phyloP scores from a whole-genome alignment of 2,888 invertebrate species.

The Empis stercorea region DNA sequence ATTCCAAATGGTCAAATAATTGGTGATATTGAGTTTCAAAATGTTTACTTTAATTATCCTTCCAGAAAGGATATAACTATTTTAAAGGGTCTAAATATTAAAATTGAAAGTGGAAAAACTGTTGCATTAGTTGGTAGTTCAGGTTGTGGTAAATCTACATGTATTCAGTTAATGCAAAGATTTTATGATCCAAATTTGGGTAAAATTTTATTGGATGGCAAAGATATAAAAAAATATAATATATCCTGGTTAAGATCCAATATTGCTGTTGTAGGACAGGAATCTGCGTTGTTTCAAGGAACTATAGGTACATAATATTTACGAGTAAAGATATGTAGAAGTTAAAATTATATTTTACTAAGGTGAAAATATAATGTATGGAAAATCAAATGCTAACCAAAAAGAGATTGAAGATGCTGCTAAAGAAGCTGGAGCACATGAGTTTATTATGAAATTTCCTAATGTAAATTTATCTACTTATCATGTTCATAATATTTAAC shows the following conservation, averaged over 20 bases:
- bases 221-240: slow-evolving; percentile 55
- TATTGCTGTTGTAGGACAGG: slow-evolving; percentile 79
- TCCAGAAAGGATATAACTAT: slow-evolving; percentile 59
- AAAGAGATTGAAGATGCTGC: slow-evolving; percentile 60
- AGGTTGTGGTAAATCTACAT: slow-evolving; percentile 75
- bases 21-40: slow-evolving; percentile 56
- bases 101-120: slow-evolving; percentile 50
- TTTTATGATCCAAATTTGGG: slow-evolving; percentile 57
- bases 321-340: slow-evolving; percentile 17
- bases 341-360: no score
- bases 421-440: slow-evolving; percentile 61
- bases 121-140: slow-evolving; percentile 61
- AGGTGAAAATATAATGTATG: slow-evolving; percentile 52
- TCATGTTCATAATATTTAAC: background rate
- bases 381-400: slow-evolving; percentile 52
- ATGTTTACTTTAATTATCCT: slow-evolving; percentile 67
- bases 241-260: slow-evolving; percentile 58
- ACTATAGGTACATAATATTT: slow-evolving; percentile 41
- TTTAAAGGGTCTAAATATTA: slow-evolving; percentile 51
- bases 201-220: slow-evolving; percentile 44
- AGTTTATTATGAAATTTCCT: slow-evolving; percentile 59
- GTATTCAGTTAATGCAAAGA: slow-evolving; percentile 60
- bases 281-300: slow-evolving; percentile 73
- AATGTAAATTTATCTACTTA: slow-evolving; percentile 37
- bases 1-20: slow-evolving; percentile 42